A percentile compares a stretch with the other conserved stretches of the same genome.
Conservation (phyloP, 2,113 vertebrate species). For the Caracal caracal region DNA sequence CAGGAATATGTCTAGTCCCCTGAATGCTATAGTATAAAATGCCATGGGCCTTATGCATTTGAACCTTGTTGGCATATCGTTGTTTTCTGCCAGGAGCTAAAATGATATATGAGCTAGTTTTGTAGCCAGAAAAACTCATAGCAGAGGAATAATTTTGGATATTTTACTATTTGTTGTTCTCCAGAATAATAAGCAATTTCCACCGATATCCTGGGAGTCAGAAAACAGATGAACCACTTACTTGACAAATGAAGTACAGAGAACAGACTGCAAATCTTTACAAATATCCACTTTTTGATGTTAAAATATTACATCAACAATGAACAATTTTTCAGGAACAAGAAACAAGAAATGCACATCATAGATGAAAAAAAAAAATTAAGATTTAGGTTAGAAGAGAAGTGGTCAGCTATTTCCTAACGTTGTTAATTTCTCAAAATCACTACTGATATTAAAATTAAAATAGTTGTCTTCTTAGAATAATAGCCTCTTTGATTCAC, state of each 20-base stretch:
- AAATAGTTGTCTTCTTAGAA: not conserved
- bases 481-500: not conserved
- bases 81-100: constrained; percentile 1
- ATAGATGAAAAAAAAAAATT: not conserved
- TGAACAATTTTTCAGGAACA: not conserved
- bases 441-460: not conserved
- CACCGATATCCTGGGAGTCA: not conserved
- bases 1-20: not conserved
- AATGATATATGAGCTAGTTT: not conserved
- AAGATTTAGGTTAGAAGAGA: not conserved
- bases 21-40: not conserved
- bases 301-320: not conserved
- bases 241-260: not conserved
- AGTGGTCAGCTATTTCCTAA: not conserved
- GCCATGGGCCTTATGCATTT: not conserved
- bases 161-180: constrained; percentile 37
- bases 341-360: not conserved
- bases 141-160: not conserved
- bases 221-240: not conserved
- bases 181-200: not conserved
- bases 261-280: not conserved
- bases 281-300: not conserved
- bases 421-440: not conserved
- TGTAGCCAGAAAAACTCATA: not conserved
- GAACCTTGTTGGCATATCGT: not conserved